Evolutionary conservation across 2,797 vertebrate genomes (phyloP), one percentile per base, ranked within the genome.

Genomic region (Phoeniculus purpureus): DNA sequence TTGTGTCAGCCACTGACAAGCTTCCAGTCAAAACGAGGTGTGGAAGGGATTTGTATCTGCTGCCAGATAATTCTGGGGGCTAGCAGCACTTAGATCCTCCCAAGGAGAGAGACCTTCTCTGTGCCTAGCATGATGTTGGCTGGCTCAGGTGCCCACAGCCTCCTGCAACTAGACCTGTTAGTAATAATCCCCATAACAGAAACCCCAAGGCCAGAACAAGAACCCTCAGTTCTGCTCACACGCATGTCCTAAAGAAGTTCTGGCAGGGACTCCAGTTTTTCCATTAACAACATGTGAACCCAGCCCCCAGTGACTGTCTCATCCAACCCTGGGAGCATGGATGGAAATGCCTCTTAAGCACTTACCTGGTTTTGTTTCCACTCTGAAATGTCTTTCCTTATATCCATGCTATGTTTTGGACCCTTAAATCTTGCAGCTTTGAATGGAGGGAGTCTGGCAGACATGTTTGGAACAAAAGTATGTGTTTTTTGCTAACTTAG

Each of bases 401-500:
- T 26, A 27, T n/a, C 25, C 64, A 71, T 37, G 19, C 55, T 92
- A 40, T n/a, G 51, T 40, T 85, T 47, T 56, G 45, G 56, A 45
- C 65, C 45, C 58, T 82, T 10, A 26, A 48, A 21, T 27, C 52
- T 50, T 43, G 37, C 71, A 92, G 67, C 58, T 87, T 64, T 43
- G 52, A 15, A 15, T 77, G 61, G 58, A 79, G 87, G 50, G 54
- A 64, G 32, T 11, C 72, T 70, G 85, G 37, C 65, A 85, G 80
- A 56, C n/a, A 73, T 32, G 75, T 55, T 87, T 89, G 91, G 60
- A 81, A 58, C 56, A 68, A 40, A 50, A 87, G 75, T 34, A 40
- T 87, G 89, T 85, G 29, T 75, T 92, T 93, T 93, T 43, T 56
- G 20, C 32, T 81, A 51, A 83, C 87, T 85, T 84, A 87, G 72